Evolutionary conservation across 2,113 vertebrate genomes (phyloP).

Genomic region (Chaetura pelagica): DNA sequence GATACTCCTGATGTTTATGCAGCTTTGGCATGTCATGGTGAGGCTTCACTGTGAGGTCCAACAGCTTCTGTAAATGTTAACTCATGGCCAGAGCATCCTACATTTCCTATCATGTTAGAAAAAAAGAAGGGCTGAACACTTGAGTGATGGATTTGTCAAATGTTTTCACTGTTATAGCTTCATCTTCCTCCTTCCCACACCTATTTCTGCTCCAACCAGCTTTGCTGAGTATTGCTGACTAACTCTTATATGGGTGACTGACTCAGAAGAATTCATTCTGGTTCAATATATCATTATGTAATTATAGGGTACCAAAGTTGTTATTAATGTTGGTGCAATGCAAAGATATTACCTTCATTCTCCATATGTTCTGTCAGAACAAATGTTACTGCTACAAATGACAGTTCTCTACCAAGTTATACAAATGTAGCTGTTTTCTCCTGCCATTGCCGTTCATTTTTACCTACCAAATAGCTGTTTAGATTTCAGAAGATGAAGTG

Average conservation of each 20-base stretch:
- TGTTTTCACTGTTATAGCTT: not conserved
- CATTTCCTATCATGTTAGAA: not conserved
- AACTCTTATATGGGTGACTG: not conserved
- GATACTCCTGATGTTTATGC: not conserved
- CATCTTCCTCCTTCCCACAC: not conserved
- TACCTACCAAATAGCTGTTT: conserved; percentile 33
- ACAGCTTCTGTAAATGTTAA: not conserved
- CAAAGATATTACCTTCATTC: not conserved
- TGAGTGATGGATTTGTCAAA: not conserved
- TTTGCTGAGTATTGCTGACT: conserved; percentile 22
- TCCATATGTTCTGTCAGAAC: conserved; percentile 4
- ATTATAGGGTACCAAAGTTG: not conserved
- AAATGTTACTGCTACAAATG: conserved; percentile 4
- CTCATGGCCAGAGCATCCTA: not conserved
- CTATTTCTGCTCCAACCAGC: not conserved
- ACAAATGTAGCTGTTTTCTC: not conserved
- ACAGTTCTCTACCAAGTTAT: not conserved
- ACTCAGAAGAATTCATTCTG: not conserved
- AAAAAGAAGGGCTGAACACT: not conserved
- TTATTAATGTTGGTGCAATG: not conserved
- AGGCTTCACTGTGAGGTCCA: not conserved
- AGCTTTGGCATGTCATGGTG: not conserved
- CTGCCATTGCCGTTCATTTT: not conserved
- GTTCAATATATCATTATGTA: conserved; percentile 1
- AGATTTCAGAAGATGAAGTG: not conserved